These are phyloP conservation scores for Hololepta plana DNA, from an alignment of 2,888 invertebrate species.

Conservation along the genomic window DNA sequence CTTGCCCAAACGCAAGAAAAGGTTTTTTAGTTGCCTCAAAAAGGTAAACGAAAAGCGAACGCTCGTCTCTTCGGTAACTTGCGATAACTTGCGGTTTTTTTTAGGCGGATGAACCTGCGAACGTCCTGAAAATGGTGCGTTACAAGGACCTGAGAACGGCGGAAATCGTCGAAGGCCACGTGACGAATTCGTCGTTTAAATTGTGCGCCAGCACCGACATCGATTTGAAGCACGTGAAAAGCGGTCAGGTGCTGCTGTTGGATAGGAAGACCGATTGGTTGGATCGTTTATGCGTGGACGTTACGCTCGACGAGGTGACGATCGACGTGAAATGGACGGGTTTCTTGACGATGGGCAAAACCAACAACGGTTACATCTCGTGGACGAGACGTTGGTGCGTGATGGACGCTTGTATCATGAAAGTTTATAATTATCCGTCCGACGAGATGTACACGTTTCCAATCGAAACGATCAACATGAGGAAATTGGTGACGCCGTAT, in stretches of 20 bases:
- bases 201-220: slow-evolving; percentile 4
- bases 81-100: no score
- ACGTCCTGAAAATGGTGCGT: slow-evolving; percentile 11
- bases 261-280: no score
- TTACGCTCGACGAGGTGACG: slow-evolving; percentile 8
- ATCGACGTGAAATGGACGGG: slow-evolving; percentile 20
- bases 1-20: no score
- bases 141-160: slow-evolving; percentile 14
- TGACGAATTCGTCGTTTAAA: slow-evolving; percentile 13
- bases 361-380: slow-evolving; percentile 20
- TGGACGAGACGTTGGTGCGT: slow-evolving; percentile 40
- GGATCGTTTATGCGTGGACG: no score
- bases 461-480: no score
- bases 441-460: no score
- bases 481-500: no score
- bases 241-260: no score
- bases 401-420: slow-evolving; percentile 25
- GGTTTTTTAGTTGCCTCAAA: no score
- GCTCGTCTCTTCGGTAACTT: no score
- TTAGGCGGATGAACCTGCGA: no score
- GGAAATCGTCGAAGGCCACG: slow-evolving; percentile 12
- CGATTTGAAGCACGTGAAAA: background rate
- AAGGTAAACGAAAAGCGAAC: no score
- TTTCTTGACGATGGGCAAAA: slow-evolving; percentile 31
- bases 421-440: slow-evolving; percentile 33